Percentiles rank a stretch among this genome's conserved stretches.
Evolutionary conservation across 2,797 vertebrate genomes (phyloP).

Genomic region (Staurois parvus): DNA sequence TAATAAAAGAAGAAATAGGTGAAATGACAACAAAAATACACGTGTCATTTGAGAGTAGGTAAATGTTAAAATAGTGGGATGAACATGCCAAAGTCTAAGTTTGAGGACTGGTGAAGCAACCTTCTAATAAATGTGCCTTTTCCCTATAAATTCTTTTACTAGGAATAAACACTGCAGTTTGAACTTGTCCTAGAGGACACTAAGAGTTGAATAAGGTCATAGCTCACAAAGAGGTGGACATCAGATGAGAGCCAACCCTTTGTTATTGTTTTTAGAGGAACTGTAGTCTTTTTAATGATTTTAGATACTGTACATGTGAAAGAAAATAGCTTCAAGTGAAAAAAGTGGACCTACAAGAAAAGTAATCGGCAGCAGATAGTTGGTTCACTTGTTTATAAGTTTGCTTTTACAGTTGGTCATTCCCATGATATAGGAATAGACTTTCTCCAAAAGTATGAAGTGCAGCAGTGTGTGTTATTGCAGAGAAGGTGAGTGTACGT

Average conservation of each 20-base stretch:
- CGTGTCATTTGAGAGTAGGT: background rate
- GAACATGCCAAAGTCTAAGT: slow-evolving; percentile 17
- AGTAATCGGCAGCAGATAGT: no score
- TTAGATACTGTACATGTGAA: no score
- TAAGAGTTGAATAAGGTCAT: background rate
- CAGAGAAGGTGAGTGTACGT: no score
- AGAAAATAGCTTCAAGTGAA: no score
- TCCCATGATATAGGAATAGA: no score
- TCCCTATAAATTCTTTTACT: slow-evolving; percentile 31
- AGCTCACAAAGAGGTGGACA: slow-evolving; percentile 20
- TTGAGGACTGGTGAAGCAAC: slow-evolving; percentile 1
- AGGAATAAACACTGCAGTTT: slow-evolving; percentile 32
- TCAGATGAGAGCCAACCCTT: background rate
- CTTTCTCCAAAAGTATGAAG: no score
- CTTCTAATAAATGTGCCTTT: background rate
- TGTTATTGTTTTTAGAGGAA: slow-evolving; percentile 2
- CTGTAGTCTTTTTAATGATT: no score
- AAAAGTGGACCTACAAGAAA: no score
- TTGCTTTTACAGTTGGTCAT: no score
- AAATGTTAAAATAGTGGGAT: background rate
- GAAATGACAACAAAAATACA: background rate
- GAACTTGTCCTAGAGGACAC: slow-evolving; percentile 17
- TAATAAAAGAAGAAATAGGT: background rate
- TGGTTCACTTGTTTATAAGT: no score
- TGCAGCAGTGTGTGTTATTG: no score